phyloP scores from a whole-genome alignment of 2,797 vertebrate genomes.

The Ctenosaura bakeri region DNA sequence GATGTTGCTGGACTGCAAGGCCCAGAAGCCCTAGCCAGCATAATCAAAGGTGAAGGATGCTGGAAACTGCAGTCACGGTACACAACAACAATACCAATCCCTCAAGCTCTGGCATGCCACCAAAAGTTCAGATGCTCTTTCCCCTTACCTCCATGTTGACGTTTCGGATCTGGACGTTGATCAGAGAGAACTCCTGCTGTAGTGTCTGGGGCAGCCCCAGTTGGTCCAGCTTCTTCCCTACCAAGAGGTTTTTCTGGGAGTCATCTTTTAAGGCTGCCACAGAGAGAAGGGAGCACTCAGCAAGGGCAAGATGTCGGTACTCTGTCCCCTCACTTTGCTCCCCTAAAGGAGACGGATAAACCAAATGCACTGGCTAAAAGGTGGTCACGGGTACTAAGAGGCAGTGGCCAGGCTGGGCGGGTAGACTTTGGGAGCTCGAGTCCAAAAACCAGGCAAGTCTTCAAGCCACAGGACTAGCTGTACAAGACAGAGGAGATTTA shows the following conservation, averaged over 20 bases:
- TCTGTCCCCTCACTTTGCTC: neutral
- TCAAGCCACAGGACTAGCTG: neutral
- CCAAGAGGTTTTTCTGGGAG: constrained; percentile 73
- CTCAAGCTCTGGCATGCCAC: neutral
- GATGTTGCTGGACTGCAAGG: too few species aligned
- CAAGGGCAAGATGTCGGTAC: neutral
- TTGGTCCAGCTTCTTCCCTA: constrained; percentile 83
- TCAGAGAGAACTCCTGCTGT: constrained; percentile 97
- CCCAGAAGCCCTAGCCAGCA: too few species aligned
- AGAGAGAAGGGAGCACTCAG: constrained; percentile 38
- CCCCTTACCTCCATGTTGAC: constrained; percentile 93
- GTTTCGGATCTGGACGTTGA: constrained; percentile 97
- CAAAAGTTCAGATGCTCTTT: constrained; percentile 35
- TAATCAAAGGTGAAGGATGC: too few species aligned
- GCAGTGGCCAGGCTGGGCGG: too few species aligned
- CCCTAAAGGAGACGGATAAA: constrained; percentile 30
- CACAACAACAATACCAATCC: too few species aligned
- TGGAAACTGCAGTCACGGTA: too few species aligned
- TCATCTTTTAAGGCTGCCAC: constrained; percentile 85
- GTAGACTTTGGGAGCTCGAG: neutral
- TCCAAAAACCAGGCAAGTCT: neutral
- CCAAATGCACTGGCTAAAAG: neutral
- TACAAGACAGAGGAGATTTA: too few species aligned
- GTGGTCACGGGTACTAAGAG: neutral
- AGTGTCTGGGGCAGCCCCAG: constrained; percentile 92